Conservation (phyloP, 2,113 vertebrate species). For the Apaloderma vittatum region DNA sequence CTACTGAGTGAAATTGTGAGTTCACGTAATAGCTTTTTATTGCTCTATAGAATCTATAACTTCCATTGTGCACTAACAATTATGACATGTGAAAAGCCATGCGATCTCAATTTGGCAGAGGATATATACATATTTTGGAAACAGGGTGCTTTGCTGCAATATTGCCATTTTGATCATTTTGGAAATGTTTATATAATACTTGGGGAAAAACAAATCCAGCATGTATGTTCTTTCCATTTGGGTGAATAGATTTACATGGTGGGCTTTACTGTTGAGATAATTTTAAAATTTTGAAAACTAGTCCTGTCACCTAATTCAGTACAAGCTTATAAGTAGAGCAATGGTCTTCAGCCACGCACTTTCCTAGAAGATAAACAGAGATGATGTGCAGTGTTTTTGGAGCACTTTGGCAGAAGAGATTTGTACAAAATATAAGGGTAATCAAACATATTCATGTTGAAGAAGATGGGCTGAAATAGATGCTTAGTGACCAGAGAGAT, state of each 20-base stretch:
- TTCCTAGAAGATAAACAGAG: neutral
- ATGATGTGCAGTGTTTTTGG: neutral
- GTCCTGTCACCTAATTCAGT: neutral
- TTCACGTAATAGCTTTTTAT: neutral
- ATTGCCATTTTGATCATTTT: neutral
- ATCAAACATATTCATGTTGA: neutral
- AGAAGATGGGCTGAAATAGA: neutral
- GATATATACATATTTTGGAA: neutral
- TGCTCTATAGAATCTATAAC: neutral
- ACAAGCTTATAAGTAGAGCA: neutral
- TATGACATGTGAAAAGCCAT: neutral
- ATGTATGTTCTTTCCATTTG: neutral
- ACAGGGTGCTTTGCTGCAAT: neutral
- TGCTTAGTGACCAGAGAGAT: neutral
- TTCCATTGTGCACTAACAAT: neutral
- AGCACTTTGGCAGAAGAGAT: neutral
- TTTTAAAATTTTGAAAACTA: neutral
- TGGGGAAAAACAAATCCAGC: accelerated
- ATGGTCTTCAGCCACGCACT: neutral
- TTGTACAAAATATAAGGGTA: neutral
- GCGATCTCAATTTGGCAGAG: neutral
- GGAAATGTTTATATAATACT: neutral
- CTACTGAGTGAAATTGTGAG: neutral
- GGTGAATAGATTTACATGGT: neutral
- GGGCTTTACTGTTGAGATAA: neutral